A percentile compares a stretch with the other conserved stretches of the same genome.
phyloP scores from a whole-genome alignment of 1,140 invertebrate species.

The Pachyrhynchus sulphureomaculatus region DNA sequence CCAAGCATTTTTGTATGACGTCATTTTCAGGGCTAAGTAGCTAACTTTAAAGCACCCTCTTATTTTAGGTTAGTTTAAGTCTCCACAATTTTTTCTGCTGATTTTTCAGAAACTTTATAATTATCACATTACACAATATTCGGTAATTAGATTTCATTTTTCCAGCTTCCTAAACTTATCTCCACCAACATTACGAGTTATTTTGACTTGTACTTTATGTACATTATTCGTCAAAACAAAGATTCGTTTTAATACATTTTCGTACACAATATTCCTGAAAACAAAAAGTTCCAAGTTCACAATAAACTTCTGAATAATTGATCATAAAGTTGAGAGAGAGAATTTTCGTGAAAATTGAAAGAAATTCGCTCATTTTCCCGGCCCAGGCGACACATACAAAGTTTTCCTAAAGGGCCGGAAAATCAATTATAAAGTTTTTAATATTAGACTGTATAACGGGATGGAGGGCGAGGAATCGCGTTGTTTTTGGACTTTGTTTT shows the following conservation, averaged over 20 bases:
- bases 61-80: no score
- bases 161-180: no score
- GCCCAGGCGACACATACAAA: constrained; percentile 16
- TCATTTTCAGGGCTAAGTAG: no score
- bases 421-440: constrained; percentile 27
- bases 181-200: no score
- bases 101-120: no score
- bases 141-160: no score
- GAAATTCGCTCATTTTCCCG: constrained; percentile 14
- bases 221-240: background rate
- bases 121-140: no score
- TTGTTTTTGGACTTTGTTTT: background rate
- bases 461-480: background rate
- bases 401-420: constrained; percentile 13
- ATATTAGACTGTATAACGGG: constrained; percentile 13
- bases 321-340: constrained; percentile 14
- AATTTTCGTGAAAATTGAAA: constrained; percentile 24
- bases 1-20: no score
- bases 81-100: no score
- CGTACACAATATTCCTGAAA: constrained; percentile 8
- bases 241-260: background rate
- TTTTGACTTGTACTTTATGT: background rate
- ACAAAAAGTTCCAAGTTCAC: constrained; percentile 2
- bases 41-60: no score
- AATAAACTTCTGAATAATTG: constrained; percentile 20